Base-by-base conservation (phyloP, 2,797 vertebrate species). In the Agapornis canus region DNA sequence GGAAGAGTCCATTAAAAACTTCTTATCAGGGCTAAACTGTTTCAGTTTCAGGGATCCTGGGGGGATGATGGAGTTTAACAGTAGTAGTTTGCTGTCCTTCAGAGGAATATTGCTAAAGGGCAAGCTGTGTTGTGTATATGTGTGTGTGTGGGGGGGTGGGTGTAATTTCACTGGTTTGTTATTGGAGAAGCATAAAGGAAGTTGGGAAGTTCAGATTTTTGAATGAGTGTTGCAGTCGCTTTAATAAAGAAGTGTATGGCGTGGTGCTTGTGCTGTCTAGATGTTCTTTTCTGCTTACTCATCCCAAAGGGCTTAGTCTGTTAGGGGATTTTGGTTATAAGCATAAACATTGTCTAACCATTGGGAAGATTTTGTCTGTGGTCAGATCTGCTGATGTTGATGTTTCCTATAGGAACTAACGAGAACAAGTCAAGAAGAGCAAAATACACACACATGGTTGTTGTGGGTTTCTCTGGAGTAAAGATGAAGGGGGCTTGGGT, bases 201-300 rank as follows among this genome's bases (percentile, higher is more conserved):
- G 32, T 57, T 17, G 14, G 6, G 32, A 57, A 89, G 72, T 48
- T 89, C 35, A 68, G 12, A 6, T 75, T 75, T 82, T 80, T 2
- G 4, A 40, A 31, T 32, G 54, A 54, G 39, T 16, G 17, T 76
- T 78, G 22, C 21, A 19, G 80, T 78, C 82, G 27, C 71, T 93
- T 87, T 81, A 71, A 27, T 45, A 61, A 78, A 76, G 79, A 78
- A 78, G 71, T 31, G 22, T 13, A 51, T 12, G 60, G 43, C 71
- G 26, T 0, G 25, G 22, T 56, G 16, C 20, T 75, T 81, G 54
- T 1, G 1, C 35, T 54, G 10, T 73, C 42, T 89, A 59, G 61
- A 65, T 68, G 23, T 75, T 85, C 27, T 61, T 87, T 91, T 89
- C 91, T 92, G 86, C 79, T 96, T 95, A 91, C 27, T 82, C 59